Evolutionary conservation across 1,140 invertebrate species (phyloP).

Genomic region (Sesamia nonagrioides): DNA sequence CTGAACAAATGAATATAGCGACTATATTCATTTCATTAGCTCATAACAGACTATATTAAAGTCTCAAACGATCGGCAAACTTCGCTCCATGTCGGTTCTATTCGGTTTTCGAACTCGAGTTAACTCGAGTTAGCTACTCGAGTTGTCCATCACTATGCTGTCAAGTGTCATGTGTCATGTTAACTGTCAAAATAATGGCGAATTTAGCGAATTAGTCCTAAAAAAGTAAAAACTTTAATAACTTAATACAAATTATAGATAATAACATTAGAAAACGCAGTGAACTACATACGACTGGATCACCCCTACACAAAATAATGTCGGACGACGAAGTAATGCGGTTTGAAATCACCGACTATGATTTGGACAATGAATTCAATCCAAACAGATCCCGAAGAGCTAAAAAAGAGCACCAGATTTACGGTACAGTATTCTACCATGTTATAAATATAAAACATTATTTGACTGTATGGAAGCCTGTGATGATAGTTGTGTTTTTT

Average conservation of each 20-base stretch:
- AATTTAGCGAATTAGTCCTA: neutral
- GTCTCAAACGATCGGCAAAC: too few relatives aligned
- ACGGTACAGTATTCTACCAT: conserved; percentile 89
- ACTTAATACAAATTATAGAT: neutral
- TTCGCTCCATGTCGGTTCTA: too few relatives aligned
- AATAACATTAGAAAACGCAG: neutral
- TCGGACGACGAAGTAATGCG: conserved; percentile 96
- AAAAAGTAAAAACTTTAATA: neutral
- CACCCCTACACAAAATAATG: conserved; percentile 84
- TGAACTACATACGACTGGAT: neutral
- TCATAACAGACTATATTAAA: too few relatives aligned
- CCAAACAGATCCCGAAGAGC: conserved; percentile 91
- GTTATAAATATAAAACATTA: too few relatives aligned
- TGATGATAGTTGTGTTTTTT: too few relatives aligned
- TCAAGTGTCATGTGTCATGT: too few relatives aligned
- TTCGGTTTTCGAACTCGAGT: too few relatives aligned
- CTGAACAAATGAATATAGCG: too few relatives aligned
- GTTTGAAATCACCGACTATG: conserved; percentile 98
- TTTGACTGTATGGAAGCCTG: too few relatives aligned
- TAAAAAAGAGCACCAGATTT: conserved; percentile 97
- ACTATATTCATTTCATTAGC: too few relatives aligned
- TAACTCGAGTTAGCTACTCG: too few relatives aligned
- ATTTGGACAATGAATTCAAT: conserved; percentile 97
- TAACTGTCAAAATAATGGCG: neutral
- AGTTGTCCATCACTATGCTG: too few relatives aligned